These are phyloP conservation scores for Melanophora roralis DNA, from an alignment of 2,888 invertebrate species.

Conservation along the genomic window DNA sequence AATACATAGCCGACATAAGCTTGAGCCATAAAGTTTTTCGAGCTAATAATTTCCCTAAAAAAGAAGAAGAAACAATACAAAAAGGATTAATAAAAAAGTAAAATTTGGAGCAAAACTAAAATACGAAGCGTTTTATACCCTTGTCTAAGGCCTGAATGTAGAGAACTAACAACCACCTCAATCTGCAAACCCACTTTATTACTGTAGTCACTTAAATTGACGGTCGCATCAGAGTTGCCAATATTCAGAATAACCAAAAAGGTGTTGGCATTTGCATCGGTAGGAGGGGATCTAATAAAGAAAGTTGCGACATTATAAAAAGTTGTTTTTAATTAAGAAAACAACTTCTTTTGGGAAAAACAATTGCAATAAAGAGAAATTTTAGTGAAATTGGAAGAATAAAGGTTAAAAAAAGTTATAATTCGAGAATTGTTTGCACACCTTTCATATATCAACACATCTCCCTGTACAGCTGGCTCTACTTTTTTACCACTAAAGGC, in stretches of 20 bases:
- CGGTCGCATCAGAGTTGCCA: slow-evolving; percentile 73
- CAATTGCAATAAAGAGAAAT: background rate
- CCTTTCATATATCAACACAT: slow-evolving; percentile 66
- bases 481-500: slow-evolving; percentile 65
- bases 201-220: slow-evolving; percentile 73
- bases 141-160: slow-evolving; percentile 63
- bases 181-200: slow-evolving; percentile 42
- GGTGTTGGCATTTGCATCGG: slow-evolving; percentile 8
- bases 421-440: no score
- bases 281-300: slow-evolving; percentile 55
- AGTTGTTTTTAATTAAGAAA: no score
- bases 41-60: slow-evolving; percentile 56
- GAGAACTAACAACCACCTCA: slow-evolving; percentile 65
- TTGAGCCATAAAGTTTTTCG: slow-evolving; percentile 54
- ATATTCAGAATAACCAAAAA: slow-evolving; percentile 78
- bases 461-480: slow-evolving; percentile 55
- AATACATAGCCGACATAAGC: slow-evolving; percentile 64
- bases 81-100: no score
- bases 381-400: no score
- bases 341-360: background rate
- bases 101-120: no score
- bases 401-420: no score
- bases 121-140: slow-evolving; percentile 58
- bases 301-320: no score
- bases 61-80: background rate